phyloP scores from a whole-genome alignment of 2,797 vertebrate genomes.

The Acrocephalus scirpaceus region DNA sequence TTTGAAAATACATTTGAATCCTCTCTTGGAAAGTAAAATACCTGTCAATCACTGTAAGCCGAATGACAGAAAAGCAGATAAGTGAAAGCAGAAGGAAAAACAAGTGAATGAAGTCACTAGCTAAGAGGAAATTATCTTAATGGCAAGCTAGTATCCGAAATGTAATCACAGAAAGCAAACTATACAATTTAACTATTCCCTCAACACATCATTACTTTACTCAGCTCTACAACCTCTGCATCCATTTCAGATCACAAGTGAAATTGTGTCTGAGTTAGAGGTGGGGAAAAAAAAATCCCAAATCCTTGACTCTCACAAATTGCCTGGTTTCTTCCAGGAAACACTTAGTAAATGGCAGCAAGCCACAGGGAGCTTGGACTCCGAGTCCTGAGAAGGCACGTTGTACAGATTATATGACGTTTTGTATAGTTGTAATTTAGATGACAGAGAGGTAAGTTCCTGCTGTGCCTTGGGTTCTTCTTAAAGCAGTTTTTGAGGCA shows the following conservation, averaged over 20 bases:
- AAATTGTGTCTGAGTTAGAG: not conserved
- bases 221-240: not conserved
- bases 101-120: not conserved
- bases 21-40: conserved; percentile 11
- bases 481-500: not conserved
- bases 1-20: conserved; percentile 7
- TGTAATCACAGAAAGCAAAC: not conserved
- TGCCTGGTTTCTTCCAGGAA: not conserved
- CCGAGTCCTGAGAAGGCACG: not conserved
- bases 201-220: not conserved
- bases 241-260: not conserved
- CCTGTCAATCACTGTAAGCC: not conserved
- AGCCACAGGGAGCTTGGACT: not conserved
- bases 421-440: not conserved
- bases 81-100: not conserved
- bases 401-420: not conserved
- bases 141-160: not conserved
- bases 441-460: conserved; percentile 8
- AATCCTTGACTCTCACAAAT: not conserved
- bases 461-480: conserved; percentile 2
- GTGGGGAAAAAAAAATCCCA: not conserved
- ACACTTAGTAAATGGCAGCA: not conserved
- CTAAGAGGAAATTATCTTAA: not conserved
- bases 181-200: not conserved
- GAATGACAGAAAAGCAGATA: not conserved